Base-by-base conservation (phyloP, 2,113 vertebrate species). In the Grammomys surdaster region DNA sequence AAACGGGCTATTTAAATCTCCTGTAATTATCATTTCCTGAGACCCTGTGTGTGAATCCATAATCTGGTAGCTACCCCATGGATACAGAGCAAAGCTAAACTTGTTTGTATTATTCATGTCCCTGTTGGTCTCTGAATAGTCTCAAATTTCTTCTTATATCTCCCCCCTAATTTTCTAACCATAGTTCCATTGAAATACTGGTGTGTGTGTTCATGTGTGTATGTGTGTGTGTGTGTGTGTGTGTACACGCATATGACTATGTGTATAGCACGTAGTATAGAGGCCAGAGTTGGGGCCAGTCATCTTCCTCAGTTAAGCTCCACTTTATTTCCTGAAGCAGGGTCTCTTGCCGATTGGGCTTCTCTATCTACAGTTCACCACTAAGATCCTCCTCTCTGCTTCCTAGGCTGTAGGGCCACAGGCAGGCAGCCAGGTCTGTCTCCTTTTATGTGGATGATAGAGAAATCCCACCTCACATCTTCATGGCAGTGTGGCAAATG, bases 1-100 rank as follows among this genome's bases (percentile, higher is more conserved):
- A 91, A 73, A 65, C 9, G 10, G 73, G 7, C 31, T 91, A 89
- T 88, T 92, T 92, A n/a, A 96, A 93, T 43, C 10, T 43, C 4
- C 19, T 5, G 11, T 94, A 65, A 88, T 96, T 89, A 40, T 8
- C 22, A 22, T 95, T 80, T 73, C 40, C 93, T 69, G 16, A 91
- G 51, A 73, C 6, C 6, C 31, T 89, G 28, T 58, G 33, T 88
- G 69, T 84, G 60, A 87, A 91, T 96, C 46, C 56, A 7, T 16
- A 69, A 22, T 65, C 73, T 93, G 40, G 46, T 82, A 72, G 40
- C 43, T 58, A 43, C 13, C 46, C 60, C 26, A 48, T 43, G 51
- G 40, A 60, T 90, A 16, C 36, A 90, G 51, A 80, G 58, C 72
- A 75, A 89, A 91, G 70, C 26, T 85, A 65, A 70, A 13, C n/a